Conservation (phyloP, 1,140 invertebrate genomes). For the Tribolium madens region DNA sequence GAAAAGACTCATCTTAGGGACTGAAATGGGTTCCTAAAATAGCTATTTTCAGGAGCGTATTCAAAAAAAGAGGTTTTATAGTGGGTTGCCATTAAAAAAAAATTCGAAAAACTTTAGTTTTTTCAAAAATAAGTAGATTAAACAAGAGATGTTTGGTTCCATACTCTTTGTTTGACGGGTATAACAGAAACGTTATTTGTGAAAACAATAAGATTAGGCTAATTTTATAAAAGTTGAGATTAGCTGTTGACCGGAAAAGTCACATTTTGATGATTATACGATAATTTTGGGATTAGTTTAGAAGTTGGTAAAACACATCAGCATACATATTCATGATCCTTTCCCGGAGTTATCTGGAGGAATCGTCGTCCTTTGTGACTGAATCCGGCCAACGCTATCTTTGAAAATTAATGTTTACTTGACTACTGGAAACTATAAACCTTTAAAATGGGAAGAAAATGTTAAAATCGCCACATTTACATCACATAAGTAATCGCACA, state of each 20-base stretch:
- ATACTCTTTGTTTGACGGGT: too few species aligned
- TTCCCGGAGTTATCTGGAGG: conserved; percentile 52
- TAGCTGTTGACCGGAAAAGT: background rate
- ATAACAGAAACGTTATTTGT: too few species aligned
- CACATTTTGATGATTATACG: conserved; percentile 43
- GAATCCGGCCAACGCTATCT: conserved; percentile 49
- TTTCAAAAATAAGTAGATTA: too few species aligned
- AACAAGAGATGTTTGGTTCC: too few species aligned
- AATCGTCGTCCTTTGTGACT: conserved; percentile 55
- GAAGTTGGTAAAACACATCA: conserved; percentile 55
- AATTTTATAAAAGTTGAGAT: too few species aligned
- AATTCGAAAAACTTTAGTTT: too few species aligned
- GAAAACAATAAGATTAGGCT: too few species aligned
- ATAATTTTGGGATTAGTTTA: conserved; percentile 48
- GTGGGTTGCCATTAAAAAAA: too few species aligned
- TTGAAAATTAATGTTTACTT: conserved; percentile 56
- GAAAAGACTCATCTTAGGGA: too few species aligned
- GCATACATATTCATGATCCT: conserved; percentile 56
- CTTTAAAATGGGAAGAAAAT: conserved; percentile 61
- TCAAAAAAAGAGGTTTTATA: too few species aligned
- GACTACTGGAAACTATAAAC: conserved; percentile 60
- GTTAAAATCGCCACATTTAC: conserved; percentile 57
- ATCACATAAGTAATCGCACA: conserved; percentile 57
- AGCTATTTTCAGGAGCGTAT: too few species aligned
- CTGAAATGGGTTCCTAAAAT: too few species aligned